Evolutionary conservation across 2,888 invertebrate species (phyloP).

Genomic region (Tyria jacobaeae): DNA sequence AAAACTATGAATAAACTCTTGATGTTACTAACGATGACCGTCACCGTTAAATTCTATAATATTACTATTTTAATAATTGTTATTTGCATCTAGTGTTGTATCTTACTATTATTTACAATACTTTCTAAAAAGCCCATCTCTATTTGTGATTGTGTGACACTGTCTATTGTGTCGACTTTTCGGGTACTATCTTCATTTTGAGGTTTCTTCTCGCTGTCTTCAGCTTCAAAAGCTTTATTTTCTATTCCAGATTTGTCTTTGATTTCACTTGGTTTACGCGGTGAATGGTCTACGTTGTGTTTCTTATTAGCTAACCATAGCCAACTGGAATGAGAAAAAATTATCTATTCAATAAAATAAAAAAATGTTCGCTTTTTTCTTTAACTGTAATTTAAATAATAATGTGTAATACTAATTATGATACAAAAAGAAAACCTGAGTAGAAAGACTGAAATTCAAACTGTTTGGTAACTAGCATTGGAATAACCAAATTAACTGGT

Average conservation of each 20-base stretch:
- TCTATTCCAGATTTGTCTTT: conserved; percentile 69
- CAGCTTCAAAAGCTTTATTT: conserved; percentile 79
- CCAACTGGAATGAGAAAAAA: conserved; percentile 84
- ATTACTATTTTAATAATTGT: too few species aligned
- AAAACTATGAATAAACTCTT: background rate
- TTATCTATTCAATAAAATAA: too few species aligned
- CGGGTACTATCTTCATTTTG: conserved; percentile 35
- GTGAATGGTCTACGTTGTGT: conserved; percentile 62
- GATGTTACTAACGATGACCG: conserved; percentile 11
- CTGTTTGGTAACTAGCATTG: background rate
- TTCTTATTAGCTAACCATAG: conserved; percentile 89
- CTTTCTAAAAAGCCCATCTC: conserved; percentile 79
- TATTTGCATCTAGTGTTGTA: conserved; percentile 49
- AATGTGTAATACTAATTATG: too few species aligned
- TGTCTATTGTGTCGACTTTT: conserved; percentile 52
- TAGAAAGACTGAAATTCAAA: background rate
- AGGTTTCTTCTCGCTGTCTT: conserved; percentile 66
- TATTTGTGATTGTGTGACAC: conserved; percentile 71
- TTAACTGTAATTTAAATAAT: too few species aligned
- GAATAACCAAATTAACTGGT: too few species aligned
- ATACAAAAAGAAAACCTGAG: too few species aligned
- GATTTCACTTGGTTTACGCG: conserved; percentile 46
- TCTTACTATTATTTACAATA: conserved; percentile 75
- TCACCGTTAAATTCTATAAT: conserved; percentile 20
- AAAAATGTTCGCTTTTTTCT: too few species aligned